Base-by-base conservation (phyloP, 2,797 vertebrate species). In the Macroramphosus scolopax region DNA sequence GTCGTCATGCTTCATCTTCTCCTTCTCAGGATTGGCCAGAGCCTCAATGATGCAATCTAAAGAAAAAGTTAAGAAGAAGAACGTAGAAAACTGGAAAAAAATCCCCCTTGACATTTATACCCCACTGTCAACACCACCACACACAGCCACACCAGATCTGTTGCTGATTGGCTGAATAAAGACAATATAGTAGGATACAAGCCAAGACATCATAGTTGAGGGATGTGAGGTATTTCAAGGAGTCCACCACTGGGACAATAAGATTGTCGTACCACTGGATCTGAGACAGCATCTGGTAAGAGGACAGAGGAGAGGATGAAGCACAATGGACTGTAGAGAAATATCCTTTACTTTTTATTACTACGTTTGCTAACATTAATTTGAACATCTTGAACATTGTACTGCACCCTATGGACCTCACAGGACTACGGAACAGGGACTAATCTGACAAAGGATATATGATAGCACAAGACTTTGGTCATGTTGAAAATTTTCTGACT, bases 211-310 rank as follows among this genome's bases (percentile, higher is more conserved):
- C 97, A 0, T 99, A 99, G 89, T 96, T 98, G 76, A 99, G 89
- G 0, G 96, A 99, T 63, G 97, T 99, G 89, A 99, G 95, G 92
- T 96, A 98, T 92, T 99, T 99, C 83, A 98, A 85, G 4, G 96
- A 98, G 81, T 99, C 97, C 67, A 99, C 96, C 59, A 99, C 96
- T 0, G 97, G 97, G 60, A 90, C 94, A 62, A 99, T 99, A 78
- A 99, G 90, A 81, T 98, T 99, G 86, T 98, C 96, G 1, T 98
- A 99, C 85, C 96, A 98, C 68, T 99, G 97, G 85, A 98, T 98
- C 87, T 98, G 96, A 39, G 95, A 98, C 72, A 99, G 89, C 81
- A 99, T 97, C 97, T 99, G 80, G 65, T 1, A 58, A 41, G 2
- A 64, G n/a, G 9, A 18, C 1, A 61, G 33, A n/a, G 2, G 3